A percentile compares a stretch with the other conserved stretches of the same genome.
These are phyloP conservation scores for Syngnathus acus DNA, from an alignment of 2,797 vertebrate genomes.

Conservation along the genomic window DNA sequence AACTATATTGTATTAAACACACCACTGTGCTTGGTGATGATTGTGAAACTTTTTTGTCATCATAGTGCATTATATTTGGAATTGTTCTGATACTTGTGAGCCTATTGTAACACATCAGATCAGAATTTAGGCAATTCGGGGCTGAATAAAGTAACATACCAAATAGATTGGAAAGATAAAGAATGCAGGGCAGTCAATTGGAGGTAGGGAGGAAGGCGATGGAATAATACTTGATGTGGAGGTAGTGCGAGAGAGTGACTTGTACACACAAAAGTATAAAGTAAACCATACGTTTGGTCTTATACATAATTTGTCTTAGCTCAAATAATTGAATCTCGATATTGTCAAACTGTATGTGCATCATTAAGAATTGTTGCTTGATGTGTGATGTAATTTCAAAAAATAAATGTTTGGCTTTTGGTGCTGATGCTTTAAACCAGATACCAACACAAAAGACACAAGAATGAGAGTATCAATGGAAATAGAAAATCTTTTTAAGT, in stretches of 20 bases:
- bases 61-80: neutral
- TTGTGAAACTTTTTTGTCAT: neutral
- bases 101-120: conserved; percentile 8
- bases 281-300: neutral
- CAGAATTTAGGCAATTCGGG: conserved; percentile 6
- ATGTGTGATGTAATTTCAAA: conserved; percentile 1
- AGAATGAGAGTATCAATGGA: neutral
- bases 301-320: neutral
- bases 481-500: neutral
- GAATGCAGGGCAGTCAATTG: neutral
- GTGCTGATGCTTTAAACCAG: neutral
- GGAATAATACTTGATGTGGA: conserved; percentile 8
- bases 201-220: conserved; percentile 2
- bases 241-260: neutral
- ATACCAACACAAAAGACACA: neutral
- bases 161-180: conserved; percentile 11
- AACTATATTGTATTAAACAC: conserved; percentile 48
- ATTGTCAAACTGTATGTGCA: conserved; percentile 16
- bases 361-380: neutral
- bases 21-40: conserved; percentile 27
- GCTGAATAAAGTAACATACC: conserved; percentile 15
- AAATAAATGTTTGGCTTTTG: conserved; percentile 1
- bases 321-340: neutral
- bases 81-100: conserved; percentile 24
- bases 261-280: conserved; percentile 15